Evolutionary conservation across 2,113 vertebrate species (phyloP), one percentile per base, ranked within the genome.

Genomic region (Chamaetylas fuelleborni): DNA sequence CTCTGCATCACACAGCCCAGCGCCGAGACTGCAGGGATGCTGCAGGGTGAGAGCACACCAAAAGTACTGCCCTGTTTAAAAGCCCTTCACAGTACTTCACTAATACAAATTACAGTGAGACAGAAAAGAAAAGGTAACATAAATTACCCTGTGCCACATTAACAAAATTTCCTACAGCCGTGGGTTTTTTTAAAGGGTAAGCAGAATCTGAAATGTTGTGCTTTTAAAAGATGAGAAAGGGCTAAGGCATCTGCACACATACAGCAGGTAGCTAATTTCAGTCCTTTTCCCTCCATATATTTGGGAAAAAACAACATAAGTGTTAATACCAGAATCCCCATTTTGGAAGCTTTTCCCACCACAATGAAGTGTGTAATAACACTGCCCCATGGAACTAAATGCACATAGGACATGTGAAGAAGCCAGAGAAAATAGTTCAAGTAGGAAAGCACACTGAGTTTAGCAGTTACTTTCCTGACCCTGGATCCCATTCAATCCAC

Each of bases 1-100:
- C 87, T 70, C 96, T 94, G 93, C 96, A 93, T 88, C 92, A 76
- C 81, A 50, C 60, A 94, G 85, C 87, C 88, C 80, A 11, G 73
- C 0, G 23, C 87, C 2, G 36, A 54, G 81, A 95, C 95, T 97
- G 96, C 95, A 89, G 95, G 71, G 70, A 57, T 67, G 69, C 90
- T 90, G 96, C 95, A 93, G 94, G 85, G 12, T 47, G 54, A 91
- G 73, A 86, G 80, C 11, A 3, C 28, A 83, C 67, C 85, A 64
- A 61, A 82, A 53, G 57, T 48, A 57, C 76, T 65, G 72, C 47
- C 53, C 28, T 42, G 17, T 38, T 80, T 81, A 84, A 74, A 54
- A 94, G 80, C 50, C 42, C 71, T 73, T 38, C 48, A 26, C 69
- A 28, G 14, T 12, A 60, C 57, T 45, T 53, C 1, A 11, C 26